These are phyloP conservation scores for Steatornis caripensis DNA, from an alignment of 2,113 vertebrate species.

Conservation along the genomic window DNA sequence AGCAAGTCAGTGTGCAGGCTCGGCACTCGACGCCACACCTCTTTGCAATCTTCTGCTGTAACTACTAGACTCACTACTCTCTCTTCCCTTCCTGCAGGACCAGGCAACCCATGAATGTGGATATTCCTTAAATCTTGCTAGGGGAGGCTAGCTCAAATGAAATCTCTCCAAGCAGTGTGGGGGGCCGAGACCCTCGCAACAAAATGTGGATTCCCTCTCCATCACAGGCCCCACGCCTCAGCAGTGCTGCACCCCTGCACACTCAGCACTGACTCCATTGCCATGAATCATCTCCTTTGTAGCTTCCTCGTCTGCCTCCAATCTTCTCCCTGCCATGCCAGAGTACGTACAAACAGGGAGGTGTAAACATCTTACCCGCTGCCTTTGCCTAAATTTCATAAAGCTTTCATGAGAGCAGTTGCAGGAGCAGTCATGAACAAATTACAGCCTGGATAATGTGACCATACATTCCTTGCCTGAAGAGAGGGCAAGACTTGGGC, in stretches of 20 bases:
- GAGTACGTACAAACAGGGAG: neutral
- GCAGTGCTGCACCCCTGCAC: neutral
- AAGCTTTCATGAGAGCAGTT: neutral
- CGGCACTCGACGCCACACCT: neutral
- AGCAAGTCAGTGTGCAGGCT: neutral
- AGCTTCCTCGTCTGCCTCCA: neutral
- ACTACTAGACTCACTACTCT: neutral
- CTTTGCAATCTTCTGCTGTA: neutral
- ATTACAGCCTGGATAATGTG: neutral
- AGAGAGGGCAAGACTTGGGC: slow-evolving; percentile 46
- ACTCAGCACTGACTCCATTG: neutral
- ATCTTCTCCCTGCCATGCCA: neutral
- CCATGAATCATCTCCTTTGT: neutral
- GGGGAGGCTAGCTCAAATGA: neutral
- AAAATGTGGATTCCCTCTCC: neutral
- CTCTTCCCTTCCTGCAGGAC: neutral
- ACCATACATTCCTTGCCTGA: slow-evolving; percentile 21
- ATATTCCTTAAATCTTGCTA: neutral
- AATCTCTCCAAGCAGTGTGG: neutral
- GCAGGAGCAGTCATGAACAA: neutral
- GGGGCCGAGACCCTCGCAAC: neutral
- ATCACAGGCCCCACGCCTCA: neutral
- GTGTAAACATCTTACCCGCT: neutral
- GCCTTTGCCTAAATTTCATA: neutral
- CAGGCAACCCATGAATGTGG: neutral